phyloP scores from a whole-genome alignment of 2,797 vertebrate genomes.

The Aulostomus chinensis region DNA sequence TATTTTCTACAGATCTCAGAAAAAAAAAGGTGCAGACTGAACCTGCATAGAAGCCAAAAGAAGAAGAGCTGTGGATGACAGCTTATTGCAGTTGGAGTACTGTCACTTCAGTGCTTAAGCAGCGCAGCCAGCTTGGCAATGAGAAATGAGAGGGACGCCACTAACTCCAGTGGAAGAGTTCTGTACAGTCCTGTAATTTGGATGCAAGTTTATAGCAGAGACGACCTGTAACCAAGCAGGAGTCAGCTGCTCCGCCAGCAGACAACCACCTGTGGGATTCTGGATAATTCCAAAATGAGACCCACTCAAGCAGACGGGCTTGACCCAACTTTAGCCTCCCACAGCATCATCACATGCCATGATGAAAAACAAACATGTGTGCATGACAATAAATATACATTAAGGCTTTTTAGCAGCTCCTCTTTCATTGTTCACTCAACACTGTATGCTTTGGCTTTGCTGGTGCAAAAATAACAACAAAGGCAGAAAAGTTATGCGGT shows the following conservation, averaged over 20 bases:
- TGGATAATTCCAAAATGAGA: slow-evolving; percentile 58
- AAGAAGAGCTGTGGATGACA: slow-evolving; percentile 29
- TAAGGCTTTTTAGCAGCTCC: slow-evolving; percentile 20
- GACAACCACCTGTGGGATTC: slow-evolving; percentile 56
- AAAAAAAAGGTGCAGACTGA: slow-evolving; percentile 31
- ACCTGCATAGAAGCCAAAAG: slow-evolving; percentile 12
- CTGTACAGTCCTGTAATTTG: slow-evolving; percentile 73
- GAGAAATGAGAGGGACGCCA: slow-evolving; percentile 64
- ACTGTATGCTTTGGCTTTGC: background rate
- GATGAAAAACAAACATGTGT: slow-evolving; percentile 47
- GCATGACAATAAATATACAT: slow-evolving; percentile 45
- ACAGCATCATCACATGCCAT: slow-evolving; percentile 29
- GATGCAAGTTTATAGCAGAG: slow-evolving; percentile 68
- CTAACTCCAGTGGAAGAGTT: slow-evolving; percentile 56
- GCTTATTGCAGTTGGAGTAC: slow-evolving; percentile 33
- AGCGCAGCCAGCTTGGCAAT: slow-evolving; percentile 62
- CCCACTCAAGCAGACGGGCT: slow-evolving; percentile 50
- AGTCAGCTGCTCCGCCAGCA: slow-evolving; percentile 51
- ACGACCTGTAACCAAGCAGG: slow-evolving; percentile 65
- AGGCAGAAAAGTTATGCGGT: slow-evolving; percentile 36
- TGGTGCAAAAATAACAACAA: slow-evolving; percentile 59
- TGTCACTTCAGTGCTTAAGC: slow-evolving; percentile 36
- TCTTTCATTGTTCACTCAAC: slow-evolving; percentile 27
- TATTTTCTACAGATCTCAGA: slow-evolving; percentile 33
- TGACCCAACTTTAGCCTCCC: slow-evolving; percentile 41